phyloP scores from a whole-genome alignment of 2,888 invertebrate species.

The Ctena decussata region DNA sequence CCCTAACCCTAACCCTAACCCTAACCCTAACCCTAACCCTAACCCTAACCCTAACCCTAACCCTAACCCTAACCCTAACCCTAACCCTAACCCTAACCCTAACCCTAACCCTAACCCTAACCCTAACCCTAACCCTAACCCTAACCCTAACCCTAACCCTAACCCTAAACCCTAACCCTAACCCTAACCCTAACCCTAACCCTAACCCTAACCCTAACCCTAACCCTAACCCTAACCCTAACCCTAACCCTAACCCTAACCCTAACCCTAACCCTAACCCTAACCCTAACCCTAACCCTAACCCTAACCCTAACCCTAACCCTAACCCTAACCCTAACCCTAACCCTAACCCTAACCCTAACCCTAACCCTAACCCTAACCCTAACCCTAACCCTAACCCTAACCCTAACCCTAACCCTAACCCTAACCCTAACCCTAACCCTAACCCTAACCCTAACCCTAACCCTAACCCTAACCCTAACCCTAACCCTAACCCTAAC shows the following conservation, averaged over 20 bases:
- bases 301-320: conserved; percentile 58
- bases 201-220: conserved; percentile 61
- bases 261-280: conserved; percentile 58
- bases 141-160: conserved; percentile 68
- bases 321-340: conserved; percentile 67
- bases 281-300: conserved; percentile 61
- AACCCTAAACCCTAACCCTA: conserved; percentile 61
- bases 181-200: conserved; percentile 44
- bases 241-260: conserved; percentile 49
- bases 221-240: conserved; percentile 54
- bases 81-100: conserved; percentile 55
- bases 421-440: conserved; percentile 25
- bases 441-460: conserved; percentile 50
- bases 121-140: conserved; percentile 38
- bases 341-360: conserved; percentile 47
- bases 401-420: conserved; percentile 42
- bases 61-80: conserved; percentile 62
- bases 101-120: conserved; percentile 38
- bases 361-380: conserved; percentile 45
- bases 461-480: conserved; percentile 52
- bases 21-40: conserved; percentile 64
- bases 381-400: conserved; percentile 18
- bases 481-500: conserved; percentile 45
- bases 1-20: conserved; percentile 69
- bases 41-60: conserved; percentile 60